phyloP scores from a whole-genome alignment of 2,113 vertebrate species.

The Fregetta grallaria region DNA sequence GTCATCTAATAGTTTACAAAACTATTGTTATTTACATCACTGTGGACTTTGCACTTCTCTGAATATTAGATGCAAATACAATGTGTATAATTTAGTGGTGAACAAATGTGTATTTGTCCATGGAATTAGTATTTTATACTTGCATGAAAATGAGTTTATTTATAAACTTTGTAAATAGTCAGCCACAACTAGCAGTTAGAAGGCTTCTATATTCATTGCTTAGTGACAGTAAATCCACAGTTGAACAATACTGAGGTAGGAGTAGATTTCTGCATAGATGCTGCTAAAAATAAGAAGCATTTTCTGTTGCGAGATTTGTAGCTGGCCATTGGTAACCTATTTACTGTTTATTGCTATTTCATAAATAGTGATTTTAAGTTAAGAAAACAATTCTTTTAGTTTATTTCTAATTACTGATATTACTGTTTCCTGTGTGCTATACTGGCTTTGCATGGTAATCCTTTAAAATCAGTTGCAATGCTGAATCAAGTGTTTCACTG shows the following conservation, averaged over 20 bases:
- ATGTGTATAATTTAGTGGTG: slow-evolving; percentile 47
- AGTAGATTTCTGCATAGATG: neutral
- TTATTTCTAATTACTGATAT: neutral
- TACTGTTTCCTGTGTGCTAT: neutral
- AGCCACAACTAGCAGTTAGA: neutral
- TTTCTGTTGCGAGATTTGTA: neutral
- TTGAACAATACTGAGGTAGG: neutral
- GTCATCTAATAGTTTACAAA: slow-evolving; percentile 46
- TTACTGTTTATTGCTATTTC: neutral
- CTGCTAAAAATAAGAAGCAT: neutral
- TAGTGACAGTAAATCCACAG: neutral
- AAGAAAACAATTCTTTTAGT: neutral
- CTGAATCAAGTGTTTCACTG: neutral
- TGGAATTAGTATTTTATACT: slow-evolving; percentile 56
- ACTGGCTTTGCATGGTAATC: neutral
- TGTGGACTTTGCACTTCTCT: slow-evolving; percentile 65
- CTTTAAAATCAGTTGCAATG: neutral
- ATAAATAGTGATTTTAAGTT: neutral
- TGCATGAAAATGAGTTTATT: slow-evolving; percentile 60
- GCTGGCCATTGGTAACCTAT: neutral
- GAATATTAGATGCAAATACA: slow-evolving; percentile 55
- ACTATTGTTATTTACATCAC: slow-evolving; percentile 42
- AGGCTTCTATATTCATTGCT: slow-evolving; percentile 17
- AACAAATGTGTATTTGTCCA: slow-evolving; percentile 53
- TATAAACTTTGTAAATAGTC: slow-evolving; percentile 65